Base-by-base conservation (phyloP, 2,113 vertebrate genomes). In the Murina feae region DNA sequence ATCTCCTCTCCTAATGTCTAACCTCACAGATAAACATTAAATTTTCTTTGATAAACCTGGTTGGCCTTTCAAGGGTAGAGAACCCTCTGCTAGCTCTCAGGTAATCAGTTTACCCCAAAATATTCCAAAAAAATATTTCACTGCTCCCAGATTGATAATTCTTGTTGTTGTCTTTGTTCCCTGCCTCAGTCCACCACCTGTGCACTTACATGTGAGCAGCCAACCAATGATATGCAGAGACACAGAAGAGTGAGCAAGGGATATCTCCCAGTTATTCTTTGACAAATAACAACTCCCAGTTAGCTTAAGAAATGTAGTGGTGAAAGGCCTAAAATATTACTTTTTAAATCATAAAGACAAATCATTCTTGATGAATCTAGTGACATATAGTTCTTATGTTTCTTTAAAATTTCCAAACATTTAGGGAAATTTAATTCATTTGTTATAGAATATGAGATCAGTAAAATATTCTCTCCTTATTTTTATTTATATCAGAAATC, bases 341-440 rank as follows among this genome's bases (percentile, higher is more conserved):
- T 63, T 80, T 81, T 42, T 74, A 32, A 91, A 65, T 42, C 25
- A 87, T 23, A 37, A 90, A 28, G 39, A 78, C 7, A 55, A 84
- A 55, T 78, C 53, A 68, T 58, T 87, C 68, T 65, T 76, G 89
- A 79, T 55, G 39, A 84, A 80, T 79, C 55, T 83, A 55, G 7
- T 30, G 21, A 53, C 28, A 55, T 9, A 23, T 9, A 35, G 23
- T 75, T 78, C 39, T 82, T 85, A 11, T 9, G 18, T 75, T 94
- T 75, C 35, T 86, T 94, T 89, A 63, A 78, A 20, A 65, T 74
- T 89, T 92, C 78, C 35, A 82, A 81, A 44, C 68, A 80, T 91
- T 86, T 86, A 89, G 71, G 74, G 30, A 92, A 74, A 93, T 58
- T 16, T 68, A 88, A 74, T 69, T 68, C 85, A 74, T 69, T 93